Base-by-base conservation (phyloP, 2,888 invertebrate species). In the Boloria selene region DNA sequence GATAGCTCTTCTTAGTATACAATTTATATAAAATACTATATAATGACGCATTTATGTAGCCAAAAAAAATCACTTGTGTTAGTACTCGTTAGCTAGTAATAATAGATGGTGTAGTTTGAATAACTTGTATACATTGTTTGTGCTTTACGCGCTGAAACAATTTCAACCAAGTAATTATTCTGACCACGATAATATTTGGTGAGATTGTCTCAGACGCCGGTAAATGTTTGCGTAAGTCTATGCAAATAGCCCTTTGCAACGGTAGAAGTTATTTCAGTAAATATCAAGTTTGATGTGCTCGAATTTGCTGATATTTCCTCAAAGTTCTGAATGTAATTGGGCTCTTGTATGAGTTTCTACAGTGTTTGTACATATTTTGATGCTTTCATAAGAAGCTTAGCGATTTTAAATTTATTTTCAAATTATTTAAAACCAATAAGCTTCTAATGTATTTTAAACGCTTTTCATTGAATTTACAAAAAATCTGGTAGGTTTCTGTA, bases 201-300 rank as follows among this genome's bases (percentile, higher is more conserved):
- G 14, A 59, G 59, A 38, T 17, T 31, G 38, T 50, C 49, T 45
- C 56, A 26, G 49, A 1, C 49, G 26, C 49, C 3, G 5, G 47
- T 17, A 17, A 59, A 14, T 17, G 58, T 59, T 47, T 49, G 31
- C 2, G n/a, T 38, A 31, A 38, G 49, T 7, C 59, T 38, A 10
- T 38, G 13, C 51, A 64, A 58, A 64, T 26, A 58, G 45, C 38
- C 44, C 51, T 64, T 45, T 58, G 58, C 51, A 58, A 38, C 13
- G 49, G 22, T 50, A 51, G 13, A 45, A 45, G 64, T 58, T 45
- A 45, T 31, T 31, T 58, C 45, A 18, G 52, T 17, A 58, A 52
- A 64, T 13, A 58, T 13, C 3, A 13, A 44, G 16, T 44, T 14
- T n/a, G 16, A 16, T 16, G 51, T 26, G n/a, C 13, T 22, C 4